phyloP scores from a whole-genome alignment of 2,888 invertebrate genomes.

The Pristionchus exspectatus region DNA sequence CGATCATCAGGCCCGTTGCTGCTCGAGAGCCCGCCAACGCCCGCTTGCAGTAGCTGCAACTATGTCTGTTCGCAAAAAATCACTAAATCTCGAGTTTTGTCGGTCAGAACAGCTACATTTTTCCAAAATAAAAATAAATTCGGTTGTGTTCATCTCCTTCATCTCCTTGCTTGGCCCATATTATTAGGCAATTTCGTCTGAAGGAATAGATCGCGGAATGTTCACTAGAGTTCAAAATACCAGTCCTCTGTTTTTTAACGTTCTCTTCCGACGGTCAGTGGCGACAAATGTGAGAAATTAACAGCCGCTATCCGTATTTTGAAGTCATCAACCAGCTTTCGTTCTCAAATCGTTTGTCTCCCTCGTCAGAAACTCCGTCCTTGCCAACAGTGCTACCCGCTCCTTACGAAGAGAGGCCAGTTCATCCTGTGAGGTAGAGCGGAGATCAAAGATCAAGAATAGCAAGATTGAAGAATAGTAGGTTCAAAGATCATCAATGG shows the following conservation, averaged over 20 bases:
- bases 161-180: no score
- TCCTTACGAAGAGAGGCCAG: neutral
- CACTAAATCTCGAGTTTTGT: no score
- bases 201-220: no score
- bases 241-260: no score
- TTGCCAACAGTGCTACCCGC: neutral
- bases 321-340: neutral
- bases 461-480: neutral
- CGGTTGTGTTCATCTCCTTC: no score
- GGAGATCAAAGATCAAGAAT: slow-evolving; percentile 5
- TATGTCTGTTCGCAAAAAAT: neutral
- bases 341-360: slow-evolving; percentile 26
- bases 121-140: no score
- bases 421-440: neutral
- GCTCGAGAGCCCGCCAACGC: neutral
- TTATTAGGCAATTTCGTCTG: no score
- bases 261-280: no score
- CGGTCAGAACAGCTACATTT: no score
- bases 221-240: no score
- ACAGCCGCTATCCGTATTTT: no score
- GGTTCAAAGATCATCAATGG: neutral
- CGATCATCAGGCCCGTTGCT: slow-evolving; percentile 12
- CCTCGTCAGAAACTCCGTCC: slow-evolving; percentile 9
- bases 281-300: no score
- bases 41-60: neutral